phyloP scores from a whole-genome alignment of 2,113 vertebrate genomes.

The Nanorana parkeri region DNA sequence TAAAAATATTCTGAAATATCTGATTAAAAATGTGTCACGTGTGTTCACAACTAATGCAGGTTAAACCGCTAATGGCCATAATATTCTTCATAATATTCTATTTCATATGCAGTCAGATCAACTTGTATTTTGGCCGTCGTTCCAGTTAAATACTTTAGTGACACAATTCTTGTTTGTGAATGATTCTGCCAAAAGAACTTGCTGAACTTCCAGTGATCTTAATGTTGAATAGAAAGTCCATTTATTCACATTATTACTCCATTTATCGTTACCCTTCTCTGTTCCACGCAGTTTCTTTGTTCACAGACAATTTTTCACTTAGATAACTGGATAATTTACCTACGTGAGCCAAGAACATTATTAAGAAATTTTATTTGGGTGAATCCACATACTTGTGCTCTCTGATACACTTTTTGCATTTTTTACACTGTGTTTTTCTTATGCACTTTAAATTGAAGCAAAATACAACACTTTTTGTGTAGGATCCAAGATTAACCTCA shows the following conservation, averaged over 20 bases:
- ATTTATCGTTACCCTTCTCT: neutral
- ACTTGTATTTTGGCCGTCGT: neutral
- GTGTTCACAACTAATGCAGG: no score
- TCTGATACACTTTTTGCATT: no score
- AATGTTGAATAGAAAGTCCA: neutral
- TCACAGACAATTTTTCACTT: neutral
- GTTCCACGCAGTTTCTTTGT: neutral
- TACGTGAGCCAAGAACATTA: neutral
- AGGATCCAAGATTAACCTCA: no score
- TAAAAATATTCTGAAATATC: no score
- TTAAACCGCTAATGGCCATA: no score
- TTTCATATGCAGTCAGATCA: neutral
- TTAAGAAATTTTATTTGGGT: no score
- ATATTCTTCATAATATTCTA: neutral
- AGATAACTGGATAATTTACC: neutral
- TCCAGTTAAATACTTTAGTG: neutral
- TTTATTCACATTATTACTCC: constrained; percentile 8
- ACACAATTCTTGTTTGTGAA: neutral
- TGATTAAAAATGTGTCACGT: no score
- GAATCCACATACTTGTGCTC: no score
- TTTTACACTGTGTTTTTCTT: no score
- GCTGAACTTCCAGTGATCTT: constrained; percentile 21
- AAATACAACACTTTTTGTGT: no score
- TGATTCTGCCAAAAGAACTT: neutral
- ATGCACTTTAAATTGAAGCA: no score